Conservation (phyloP, 37 sponge, comb jelly and placozoan species). For the Haliclona indistincta region DNA sequence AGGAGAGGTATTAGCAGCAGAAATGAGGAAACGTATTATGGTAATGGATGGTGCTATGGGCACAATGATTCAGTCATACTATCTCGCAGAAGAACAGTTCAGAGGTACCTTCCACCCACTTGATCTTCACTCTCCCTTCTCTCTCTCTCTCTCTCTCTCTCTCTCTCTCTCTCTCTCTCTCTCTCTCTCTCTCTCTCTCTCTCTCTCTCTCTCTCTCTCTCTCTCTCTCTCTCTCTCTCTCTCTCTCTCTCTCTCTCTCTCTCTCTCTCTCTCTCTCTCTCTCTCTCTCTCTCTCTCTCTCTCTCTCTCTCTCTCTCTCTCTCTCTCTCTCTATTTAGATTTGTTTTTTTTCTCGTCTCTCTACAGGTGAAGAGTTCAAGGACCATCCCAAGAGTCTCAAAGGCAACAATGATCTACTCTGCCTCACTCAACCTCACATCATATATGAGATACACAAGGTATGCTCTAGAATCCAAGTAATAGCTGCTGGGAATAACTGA, state of each 20-base stretch:
- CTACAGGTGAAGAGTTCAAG: constrained; percentile 86
- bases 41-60: constrained; percentile 98
- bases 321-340: constrained; percentile 1
- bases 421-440: constrained; percentile 89
- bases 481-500: no score
- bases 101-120: no score
- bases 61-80: constrained; percentile 91
- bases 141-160: no score
- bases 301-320: constrained; percentile 3
- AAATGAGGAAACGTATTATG: constrained; percentile 83
- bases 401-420: constrained; percentile 96
- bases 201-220: no score
- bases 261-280: constrained; percentile 1
- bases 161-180: no score
- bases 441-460: constrained; percentile 93
- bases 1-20: constrained; percentile 37
- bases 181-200: no score
- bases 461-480: no score
- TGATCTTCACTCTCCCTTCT: no score
- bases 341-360: neutral
- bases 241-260: neutral
- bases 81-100: constrained; percentile 88
- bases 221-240: no score
- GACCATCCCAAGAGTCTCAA: constrained; percentile 87
- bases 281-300: constrained; percentile 3